These are phyloP conservation scores for Zaprionus obscuricornis DNA, from an alignment of 2,888 invertebrate genomes.

Conservation along the genomic window DNA sequence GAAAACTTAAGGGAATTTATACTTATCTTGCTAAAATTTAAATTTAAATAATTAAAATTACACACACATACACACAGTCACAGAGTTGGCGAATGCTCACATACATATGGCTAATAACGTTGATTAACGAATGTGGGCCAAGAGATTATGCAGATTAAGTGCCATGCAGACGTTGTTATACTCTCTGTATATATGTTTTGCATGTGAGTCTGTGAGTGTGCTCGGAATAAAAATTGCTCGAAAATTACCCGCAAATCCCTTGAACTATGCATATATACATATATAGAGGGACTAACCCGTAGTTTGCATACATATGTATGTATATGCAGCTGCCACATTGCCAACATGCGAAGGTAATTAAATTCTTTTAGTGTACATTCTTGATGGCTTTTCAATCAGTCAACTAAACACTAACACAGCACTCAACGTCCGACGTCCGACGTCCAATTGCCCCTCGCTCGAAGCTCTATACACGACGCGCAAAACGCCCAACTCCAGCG, in stretches of 20 bases:
- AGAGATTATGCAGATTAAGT: conserved; percentile 55
- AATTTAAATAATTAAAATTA: conserved; percentile 21
- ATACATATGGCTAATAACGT: conserved; percentile 51
- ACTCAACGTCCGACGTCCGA: not conserved
- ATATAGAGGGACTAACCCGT: conserved; percentile 18
- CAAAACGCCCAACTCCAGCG: conserved; percentile 7
- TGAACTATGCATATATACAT: not conserved
- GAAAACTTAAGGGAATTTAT: no score
- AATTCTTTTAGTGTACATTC: no score
- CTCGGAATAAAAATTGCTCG: conserved; percentile 44
- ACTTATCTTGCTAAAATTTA: no score
- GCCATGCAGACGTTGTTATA: conserved; percentile 15
- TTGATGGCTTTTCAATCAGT: no score
- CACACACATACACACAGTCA: conserved; percentile 12
- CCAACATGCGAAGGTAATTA: conserved; percentile 30
- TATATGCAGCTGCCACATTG: not conserved
- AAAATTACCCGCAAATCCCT: conserved; percentile 68
- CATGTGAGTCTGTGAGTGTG: no score
- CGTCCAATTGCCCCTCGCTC: not conserved
- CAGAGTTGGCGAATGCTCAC: not conserved
- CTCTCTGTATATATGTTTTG: no score
- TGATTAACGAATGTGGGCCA: conserved; percentile 63
- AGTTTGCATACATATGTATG: no score
- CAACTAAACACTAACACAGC: no score
- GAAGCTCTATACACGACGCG: not conserved